phyloP scores from a whole-genome alignment of 2,797 vertebrate species.

The Enteromius anoplus region DNA sequence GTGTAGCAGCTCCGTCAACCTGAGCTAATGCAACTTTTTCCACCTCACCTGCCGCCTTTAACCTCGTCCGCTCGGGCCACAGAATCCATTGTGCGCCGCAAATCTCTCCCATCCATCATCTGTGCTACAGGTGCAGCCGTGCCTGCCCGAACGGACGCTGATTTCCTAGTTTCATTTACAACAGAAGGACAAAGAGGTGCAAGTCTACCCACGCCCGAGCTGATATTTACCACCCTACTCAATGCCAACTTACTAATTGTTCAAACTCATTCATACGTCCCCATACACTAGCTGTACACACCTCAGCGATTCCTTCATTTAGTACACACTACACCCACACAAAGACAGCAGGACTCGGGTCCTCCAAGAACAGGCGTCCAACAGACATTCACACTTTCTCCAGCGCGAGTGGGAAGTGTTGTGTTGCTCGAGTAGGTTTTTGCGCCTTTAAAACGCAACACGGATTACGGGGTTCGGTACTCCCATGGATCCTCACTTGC shows the following conservation, averaged over 20 bases:
- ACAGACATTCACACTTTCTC: slow-evolving; percentile 36
- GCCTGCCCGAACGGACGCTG: slow-evolving; percentile 4
- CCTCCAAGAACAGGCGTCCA: slow-evolving; percentile 30
- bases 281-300: slow-evolving; percentile 17
- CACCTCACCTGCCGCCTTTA: slow-evolving; percentile 60
- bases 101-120: slow-evolving; percentile 50
- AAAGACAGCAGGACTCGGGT: slow-evolving; percentile 41
- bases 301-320: slow-evolving; percentile 34
- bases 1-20: slow-evolving; percentile 55
- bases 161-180: slow-evolving; percentile 36
- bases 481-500: slow-evolving; percentile 39
- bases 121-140: slow-evolving; percentile 25
- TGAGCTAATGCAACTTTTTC: slow-evolving; percentile 59
- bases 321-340: slow-evolving; percentile 34
- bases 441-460: slow-evolving; percentile 47
- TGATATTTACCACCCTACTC: slow-evolving; percentile 17
- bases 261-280: slow-evolving; percentile 41
- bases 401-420: slow-evolving; percentile 46
- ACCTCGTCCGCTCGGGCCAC: slow-evolving; percentile 49
- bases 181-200: slow-evolving; percentile 11
- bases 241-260: slow-evolving; percentile 41
- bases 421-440: slow-evolving; percentile 56
- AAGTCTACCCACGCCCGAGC: slow-evolving; percentile 1
- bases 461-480: slow-evolving; percentile 34
- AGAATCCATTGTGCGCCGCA: slow-evolving; percentile 45